These are phyloP conservation scores for Hypomesus transpacificus DNA, from an alignment of 2,113 vertebrate species.

Conservation along the genomic window DNA sequence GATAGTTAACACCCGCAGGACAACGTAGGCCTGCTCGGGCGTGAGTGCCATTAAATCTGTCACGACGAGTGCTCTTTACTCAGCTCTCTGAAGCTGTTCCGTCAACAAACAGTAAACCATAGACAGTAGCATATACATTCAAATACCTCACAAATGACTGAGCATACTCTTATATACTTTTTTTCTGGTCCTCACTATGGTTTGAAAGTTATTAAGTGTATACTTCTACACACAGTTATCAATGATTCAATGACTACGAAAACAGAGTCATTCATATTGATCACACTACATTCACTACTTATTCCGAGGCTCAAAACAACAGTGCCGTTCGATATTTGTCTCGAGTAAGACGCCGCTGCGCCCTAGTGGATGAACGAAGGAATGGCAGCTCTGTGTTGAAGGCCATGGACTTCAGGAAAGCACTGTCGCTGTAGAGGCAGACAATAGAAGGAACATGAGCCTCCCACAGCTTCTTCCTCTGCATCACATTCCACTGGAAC, in stretches of 20 bases:
- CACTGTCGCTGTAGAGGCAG: no score
- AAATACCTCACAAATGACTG: neutral
- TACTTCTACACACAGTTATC: neutral
- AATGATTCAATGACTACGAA: no score
- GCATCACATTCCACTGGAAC: slow-evolving; percentile 10
- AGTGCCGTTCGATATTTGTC: slow-evolving; percentile 3
- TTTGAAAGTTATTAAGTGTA: neutral
- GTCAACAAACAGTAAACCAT: neutral
- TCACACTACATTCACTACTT: neutral
- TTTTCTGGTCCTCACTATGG: neutral
- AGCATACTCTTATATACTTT: no score
- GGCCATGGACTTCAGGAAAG: neutral
- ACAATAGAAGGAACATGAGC: neutral
- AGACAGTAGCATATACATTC: neutral
- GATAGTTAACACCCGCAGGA: slow-evolving; percentile 43
- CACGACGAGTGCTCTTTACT: neutral
- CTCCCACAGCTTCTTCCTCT: slow-evolving; percentile 3
- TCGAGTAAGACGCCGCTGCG: slow-evolving; percentile 44
- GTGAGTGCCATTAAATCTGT: slow-evolving; percentile 19
- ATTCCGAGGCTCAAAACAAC: no score
- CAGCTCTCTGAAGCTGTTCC: neutral
- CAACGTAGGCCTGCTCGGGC: slow-evolving; percentile 19
- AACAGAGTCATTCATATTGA: neutral
- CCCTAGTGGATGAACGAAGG: slow-evolving; percentile 49
- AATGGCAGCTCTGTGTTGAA: neutral